Percentiles rank a stretch among this genome's conserved stretches.
phyloP scores from a whole-genome alignment of 2,113 vertebrate genomes.

The Oryzias melastigma region DNA sequence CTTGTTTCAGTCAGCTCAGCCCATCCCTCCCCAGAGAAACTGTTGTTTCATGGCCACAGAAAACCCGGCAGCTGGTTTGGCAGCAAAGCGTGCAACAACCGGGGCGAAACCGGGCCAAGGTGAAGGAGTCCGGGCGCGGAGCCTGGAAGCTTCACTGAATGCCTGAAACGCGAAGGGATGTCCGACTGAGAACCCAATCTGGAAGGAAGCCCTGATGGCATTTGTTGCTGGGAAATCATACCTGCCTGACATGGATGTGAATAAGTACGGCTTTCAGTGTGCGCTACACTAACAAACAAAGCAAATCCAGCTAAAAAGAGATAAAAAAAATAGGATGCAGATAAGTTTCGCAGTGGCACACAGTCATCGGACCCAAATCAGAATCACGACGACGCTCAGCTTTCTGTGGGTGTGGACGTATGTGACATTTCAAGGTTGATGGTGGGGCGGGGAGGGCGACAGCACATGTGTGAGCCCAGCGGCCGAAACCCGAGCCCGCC shows the following conservation, averaged over 20 bases:
- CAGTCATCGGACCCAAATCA: slow-evolving; percentile 7
- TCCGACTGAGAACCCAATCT: slow-evolving; percentile 39
- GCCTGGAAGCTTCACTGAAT: slow-evolving; percentile 16
- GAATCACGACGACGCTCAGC: background rate
- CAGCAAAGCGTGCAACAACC: slow-evolving; percentile 19
- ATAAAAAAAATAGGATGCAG: slow-evolving; percentile 13
- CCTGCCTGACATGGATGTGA: slow-evolving; percentile 22
- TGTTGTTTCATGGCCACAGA: slow-evolving; percentile 62
- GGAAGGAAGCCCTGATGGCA: slow-evolving; percentile 41
- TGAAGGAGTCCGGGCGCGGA: slow-evolving; percentile 35
- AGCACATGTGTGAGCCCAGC: slow-evolving; percentile 40
- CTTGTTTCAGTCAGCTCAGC: slow-evolving; percentile 25
- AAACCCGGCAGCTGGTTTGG: slow-evolving; percentile 62
- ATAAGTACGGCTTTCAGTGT: slow-evolving; percentile 17
- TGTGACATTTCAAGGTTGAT: slow-evolving; percentile 46
- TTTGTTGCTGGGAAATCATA: slow-evolving; percentile 41
- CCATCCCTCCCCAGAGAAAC: slow-evolving; percentile 28
- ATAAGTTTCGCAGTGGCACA: slow-evolving; percentile 6
- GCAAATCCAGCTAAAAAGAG: slow-evolving; percentile 9
- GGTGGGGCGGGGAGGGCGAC: slow-evolving; percentile 23
- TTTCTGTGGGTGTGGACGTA: slow-evolving; percentile 3
- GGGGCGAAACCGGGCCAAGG: slow-evolving; percentile 18
- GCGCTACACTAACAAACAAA: slow-evolving; percentile 10
- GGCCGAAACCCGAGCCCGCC: slow-evolving; percentile 53
- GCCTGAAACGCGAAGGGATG: slow-evolving; percentile 24